These are phyloP conservation scores for Dipodomys merriami DNA, from an alignment of 2,113 vertebrate genomes.

Conservation along the genomic window DNA sequence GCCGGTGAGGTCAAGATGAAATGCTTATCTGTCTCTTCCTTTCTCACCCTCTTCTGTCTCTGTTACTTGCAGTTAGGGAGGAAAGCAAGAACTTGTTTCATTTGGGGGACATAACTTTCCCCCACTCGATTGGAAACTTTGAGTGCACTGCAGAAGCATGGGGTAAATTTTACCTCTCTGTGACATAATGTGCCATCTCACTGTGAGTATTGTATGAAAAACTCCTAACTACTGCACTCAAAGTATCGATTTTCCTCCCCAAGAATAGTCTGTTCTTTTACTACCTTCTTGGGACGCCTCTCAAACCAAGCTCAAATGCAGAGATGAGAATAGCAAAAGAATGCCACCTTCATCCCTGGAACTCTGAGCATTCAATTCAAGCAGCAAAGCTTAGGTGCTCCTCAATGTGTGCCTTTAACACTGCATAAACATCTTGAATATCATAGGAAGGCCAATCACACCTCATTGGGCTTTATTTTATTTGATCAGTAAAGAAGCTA, in stretches of 20 bases:
- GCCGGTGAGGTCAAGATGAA: too few species aligned
- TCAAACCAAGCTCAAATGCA: background rate
- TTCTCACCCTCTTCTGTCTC: background rate
- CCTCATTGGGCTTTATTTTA: background rate
- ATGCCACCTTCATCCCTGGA: background rate
- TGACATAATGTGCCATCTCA: background rate
- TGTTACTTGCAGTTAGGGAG: background rate
- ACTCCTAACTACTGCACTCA: background rate
- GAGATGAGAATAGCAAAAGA: background rate
- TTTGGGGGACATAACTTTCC: background rate
- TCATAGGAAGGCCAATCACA: too few species aligned
- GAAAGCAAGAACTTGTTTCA: background rate
- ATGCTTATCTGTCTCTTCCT: background rate
- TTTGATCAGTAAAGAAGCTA: background rate
- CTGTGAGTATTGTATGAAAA: background rate
- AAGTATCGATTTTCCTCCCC: background rate
- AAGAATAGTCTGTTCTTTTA: background rate
- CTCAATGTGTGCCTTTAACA: background rate
- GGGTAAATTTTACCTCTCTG: background rate
- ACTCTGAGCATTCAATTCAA: too few species aligned
- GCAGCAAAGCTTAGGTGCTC: fast-evolving
- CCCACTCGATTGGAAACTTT: background rate
- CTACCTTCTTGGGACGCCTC: background rate
- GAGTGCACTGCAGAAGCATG: background rate
- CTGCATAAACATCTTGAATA: too few species aligned